These are phyloP conservation scores for Protonibea diacanthus DNA, from an alignment of 2,797 vertebrate genomes.

Conservation along the genomic window DNA sequence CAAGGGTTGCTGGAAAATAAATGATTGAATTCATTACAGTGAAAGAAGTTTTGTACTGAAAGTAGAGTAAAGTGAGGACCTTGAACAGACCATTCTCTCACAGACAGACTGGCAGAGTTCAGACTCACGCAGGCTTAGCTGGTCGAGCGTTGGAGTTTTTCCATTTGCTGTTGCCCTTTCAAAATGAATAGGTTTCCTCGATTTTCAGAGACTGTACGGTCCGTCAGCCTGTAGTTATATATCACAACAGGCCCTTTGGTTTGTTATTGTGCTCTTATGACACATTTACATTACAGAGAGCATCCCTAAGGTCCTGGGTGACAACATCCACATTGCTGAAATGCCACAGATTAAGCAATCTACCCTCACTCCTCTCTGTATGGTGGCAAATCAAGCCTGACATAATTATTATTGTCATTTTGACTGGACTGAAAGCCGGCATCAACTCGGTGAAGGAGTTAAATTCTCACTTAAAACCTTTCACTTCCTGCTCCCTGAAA, in stretches of 20 bases:
- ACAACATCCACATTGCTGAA: neutral
- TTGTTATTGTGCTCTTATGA: neutral
- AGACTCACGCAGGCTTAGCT: too few relatives aligned
- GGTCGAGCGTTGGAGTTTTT: too few relatives aligned
- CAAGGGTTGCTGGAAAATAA: neutral
- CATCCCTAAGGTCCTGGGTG: too few relatives aligned
- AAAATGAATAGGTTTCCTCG: too few relatives aligned
- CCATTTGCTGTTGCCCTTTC: too few relatives aligned
- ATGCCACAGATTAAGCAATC: neutral
- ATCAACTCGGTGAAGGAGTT: conserved; percentile 1
- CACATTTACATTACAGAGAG: neutral
- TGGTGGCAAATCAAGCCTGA: neutral
- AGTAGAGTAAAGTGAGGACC: neutral
- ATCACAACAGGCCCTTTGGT: neutral
- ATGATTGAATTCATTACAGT: neutral
- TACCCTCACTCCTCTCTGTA: neutral
- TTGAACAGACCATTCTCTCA: neutral
- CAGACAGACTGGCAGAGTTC: neutral
- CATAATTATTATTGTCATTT: conserved; percentile 14
- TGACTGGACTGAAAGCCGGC: neutral
- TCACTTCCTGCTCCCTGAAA: conserved; percentile 37
- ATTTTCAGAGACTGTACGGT: too few relatives aligned
- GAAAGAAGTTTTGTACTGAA: neutral
- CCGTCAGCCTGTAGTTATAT: too few relatives aligned
- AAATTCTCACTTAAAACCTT: conserved; percentile 18